Percentiles rank a stretch among this genome's conserved stretches.
These are phyloP conservation scores for Leucophenga montana DNA, from an alignment of 2,888 invertebrate species.

Conservation along the genomic window DNA sequence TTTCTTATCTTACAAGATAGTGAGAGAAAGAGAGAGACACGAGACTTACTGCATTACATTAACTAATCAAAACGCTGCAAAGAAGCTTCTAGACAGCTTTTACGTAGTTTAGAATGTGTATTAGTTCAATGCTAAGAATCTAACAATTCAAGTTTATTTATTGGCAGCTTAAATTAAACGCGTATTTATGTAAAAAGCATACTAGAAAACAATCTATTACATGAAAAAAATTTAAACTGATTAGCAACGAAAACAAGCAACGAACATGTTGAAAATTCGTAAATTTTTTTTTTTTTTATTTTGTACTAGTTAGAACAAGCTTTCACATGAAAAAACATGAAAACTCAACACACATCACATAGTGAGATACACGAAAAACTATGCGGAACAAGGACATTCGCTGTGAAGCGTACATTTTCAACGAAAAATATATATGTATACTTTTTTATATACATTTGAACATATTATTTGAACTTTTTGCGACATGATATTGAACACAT, in stretches of 20 bases:
- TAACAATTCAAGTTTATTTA: not conserved
- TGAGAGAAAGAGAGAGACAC: too few species aligned
- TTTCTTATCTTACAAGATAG: too few species aligned
- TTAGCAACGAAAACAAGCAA: conserved; percentile 16
- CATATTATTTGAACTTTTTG: not conserved
- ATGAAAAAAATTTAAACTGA: not conserved
- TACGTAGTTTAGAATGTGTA: too few species aligned
- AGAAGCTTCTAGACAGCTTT: too few species aligned
- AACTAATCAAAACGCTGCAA: too few species aligned
- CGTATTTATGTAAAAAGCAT: too few species aligned
- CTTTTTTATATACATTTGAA: not conserved
- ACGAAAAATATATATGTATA: too few species aligned
- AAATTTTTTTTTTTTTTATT: conserved; percentile 1
- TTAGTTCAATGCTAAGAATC: too few species aligned
- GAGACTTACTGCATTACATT: too few species aligned
- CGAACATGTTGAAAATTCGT: conserved; percentile 3
- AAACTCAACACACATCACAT: not conserved
- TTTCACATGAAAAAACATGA: not conserved
- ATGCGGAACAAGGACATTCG: conserved; percentile 12
- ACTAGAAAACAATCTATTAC: not conserved
- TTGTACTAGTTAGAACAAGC: not conserved
- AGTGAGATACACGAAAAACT: not conserved
- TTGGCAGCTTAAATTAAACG: too few species aligned
- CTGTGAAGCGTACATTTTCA: conserved; percentile 3
- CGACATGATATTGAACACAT: not conserved